phyloP scores from a whole-genome alignment of 2,797 vertebrate species.

The Craterocephalus amniculus region DNA sequence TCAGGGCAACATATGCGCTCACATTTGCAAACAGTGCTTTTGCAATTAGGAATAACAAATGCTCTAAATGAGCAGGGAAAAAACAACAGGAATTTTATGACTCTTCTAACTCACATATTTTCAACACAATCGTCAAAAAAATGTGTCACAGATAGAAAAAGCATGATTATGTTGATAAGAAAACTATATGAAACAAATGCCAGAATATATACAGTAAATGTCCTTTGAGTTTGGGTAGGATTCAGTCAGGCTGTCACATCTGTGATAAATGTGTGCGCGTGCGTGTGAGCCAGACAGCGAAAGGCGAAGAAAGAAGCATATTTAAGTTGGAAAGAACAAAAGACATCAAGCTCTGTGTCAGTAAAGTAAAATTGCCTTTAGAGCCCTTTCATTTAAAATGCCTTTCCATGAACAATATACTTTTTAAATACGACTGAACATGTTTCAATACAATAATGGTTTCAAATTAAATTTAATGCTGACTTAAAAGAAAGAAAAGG shows the following conservation, averaged over 20 bases:
- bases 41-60: not conserved
- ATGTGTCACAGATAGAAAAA: conserved; percentile 12
- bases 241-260: conserved; percentile 40
- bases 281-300: not conserved
- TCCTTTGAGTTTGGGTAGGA: conserved; percentile 22
- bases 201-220: conserved; percentile 36
- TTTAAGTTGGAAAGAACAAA: conserved; percentile 55
- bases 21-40: not conserved
- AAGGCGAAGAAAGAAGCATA: conserved; percentile 23
- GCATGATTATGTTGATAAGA: conserved; percentile 27
- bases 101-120: not conserved
- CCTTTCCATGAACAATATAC: conserved; percentile 45
- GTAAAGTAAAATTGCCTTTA: conserved; percentile 60
- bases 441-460: conserved; percentile 53
- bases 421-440: conserved; percentile 51
- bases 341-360: conserved; percentile 56
- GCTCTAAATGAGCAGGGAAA: not conserved
- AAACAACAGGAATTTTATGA: not conserved
- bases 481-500: conserved; percentile 13
- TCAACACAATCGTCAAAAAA: not conserved
- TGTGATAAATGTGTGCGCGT: conserved; percentile 21
- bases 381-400: conserved; percentile 56
- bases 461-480: conserved; percentile 45
- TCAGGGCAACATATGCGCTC: not conserved
- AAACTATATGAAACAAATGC: conserved; percentile 21